Conservation (phyloP, 2,888 invertebrate genomes). For the Gandaritis pyraliata region DNA sequence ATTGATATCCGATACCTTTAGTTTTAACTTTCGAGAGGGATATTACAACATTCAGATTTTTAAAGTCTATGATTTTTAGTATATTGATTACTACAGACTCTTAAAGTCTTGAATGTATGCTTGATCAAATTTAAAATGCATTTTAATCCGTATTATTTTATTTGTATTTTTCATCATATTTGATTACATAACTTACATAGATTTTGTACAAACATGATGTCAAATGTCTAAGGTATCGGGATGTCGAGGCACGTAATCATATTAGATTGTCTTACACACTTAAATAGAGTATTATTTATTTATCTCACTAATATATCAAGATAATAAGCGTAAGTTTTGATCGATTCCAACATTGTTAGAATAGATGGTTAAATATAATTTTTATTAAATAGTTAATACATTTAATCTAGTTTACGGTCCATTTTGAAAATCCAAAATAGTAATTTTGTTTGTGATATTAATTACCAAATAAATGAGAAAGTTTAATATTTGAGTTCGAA, state of each 20-base stretch:
- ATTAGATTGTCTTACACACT: slow-evolving; percentile 70
- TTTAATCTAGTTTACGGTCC: slow-evolving; percentile 35
- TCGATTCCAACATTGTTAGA: slow-evolving; percentile 66
- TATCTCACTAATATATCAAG: slow-evolving; percentile 74
- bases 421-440: slow-evolving; percentile 28
- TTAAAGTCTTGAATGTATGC: not conserved
- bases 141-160: slow-evolving; percentile 4
- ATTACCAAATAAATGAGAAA: slow-evolving; percentile 3
- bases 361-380: slow-evolving; percentile 53
- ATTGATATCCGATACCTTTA: slow-evolving; percentile 65
- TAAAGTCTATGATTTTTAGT: not conserved
- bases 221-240: slow-evolving; percentile 54
- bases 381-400: slow-evolving; percentile 39
- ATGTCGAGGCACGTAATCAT: slow-evolving; percentile 75
- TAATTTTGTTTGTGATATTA: not conserved
- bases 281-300: slow-evolving; percentile 71
- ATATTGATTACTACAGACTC: not conserved
- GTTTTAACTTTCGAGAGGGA: not conserved
- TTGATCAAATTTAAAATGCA: not conserved
- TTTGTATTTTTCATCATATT: not conserved
- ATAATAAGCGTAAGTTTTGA: slow-evolving; percentile 82
- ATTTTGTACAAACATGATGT: slow-evolving; percentile 7
- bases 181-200: too few species aligned
- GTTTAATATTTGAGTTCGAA: slow-evolving; percentile 11
- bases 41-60: not conserved